Conservation (phyloP, 1,140 invertebrate species). For the Lepidurus couesii region DNA sequence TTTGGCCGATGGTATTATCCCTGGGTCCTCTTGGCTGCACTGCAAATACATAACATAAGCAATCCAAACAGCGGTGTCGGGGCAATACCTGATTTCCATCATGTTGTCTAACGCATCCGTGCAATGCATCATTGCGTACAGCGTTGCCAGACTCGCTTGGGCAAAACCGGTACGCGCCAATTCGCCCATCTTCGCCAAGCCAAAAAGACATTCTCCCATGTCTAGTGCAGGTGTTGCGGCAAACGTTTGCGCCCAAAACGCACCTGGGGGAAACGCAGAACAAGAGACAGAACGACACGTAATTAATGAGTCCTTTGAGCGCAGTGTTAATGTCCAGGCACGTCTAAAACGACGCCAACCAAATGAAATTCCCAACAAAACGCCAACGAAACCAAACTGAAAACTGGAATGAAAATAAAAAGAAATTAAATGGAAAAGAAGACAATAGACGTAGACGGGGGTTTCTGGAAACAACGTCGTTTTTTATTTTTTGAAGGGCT, state of each 20-base stretch:
- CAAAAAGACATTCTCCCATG: not conserved
- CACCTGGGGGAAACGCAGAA: not conserved
- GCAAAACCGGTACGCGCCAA: not conserved
- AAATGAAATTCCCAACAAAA: too few relatives aligned
- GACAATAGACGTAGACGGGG: not conserved
- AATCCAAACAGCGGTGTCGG: too few relatives aligned
- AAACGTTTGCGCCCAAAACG: not conserved
- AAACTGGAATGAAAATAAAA: not conserved
- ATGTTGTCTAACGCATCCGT: not conserved
- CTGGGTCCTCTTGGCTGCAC: not conserved
- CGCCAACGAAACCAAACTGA: not conserved
- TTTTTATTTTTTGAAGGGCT: conserved; percentile 9
- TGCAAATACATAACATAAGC: not conserved
- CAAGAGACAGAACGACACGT: not conserved
- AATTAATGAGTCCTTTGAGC: not conserved
- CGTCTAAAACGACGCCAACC: too few relatives aligned
- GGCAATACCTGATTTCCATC: not conserved
- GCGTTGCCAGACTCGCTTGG: not conserved
- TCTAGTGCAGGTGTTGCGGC: not conserved
- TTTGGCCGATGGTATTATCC: not conserved
- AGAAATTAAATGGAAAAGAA: not conserved
- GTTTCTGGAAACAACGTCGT: not conserved
- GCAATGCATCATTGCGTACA: not conserved
- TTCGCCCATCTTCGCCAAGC: not conserved
- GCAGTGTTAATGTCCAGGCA: too few relatives aligned